Evolutionary conservation across 2,888 invertebrate species (phyloP), one percentile per base, ranked within the genome.

Genomic region (Euspilapteryx auroguttella): DNA sequence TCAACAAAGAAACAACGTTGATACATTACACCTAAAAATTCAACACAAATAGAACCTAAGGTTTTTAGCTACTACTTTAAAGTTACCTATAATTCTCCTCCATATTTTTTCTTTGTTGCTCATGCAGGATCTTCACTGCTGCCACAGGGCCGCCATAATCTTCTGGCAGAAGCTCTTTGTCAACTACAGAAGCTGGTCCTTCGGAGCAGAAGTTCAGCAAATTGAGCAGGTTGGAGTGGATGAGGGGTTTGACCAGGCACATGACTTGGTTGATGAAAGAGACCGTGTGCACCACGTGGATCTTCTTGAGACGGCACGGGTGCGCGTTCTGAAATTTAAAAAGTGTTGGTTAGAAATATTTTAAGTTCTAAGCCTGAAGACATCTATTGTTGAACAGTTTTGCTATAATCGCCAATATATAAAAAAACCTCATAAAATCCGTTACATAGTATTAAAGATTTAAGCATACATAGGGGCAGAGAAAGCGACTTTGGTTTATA

Each of bases 261-360:
- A 84, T 82, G 12, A 83, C 78, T 53, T 84, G 84, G 49, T 83
- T 82, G 41, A 85, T 81, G 62, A 83, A 84, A 25, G 80, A 79
- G 4, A 82, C 81, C 1, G 83, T 81, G 47, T 85, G 81, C 24
- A 85, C 73, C 1, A 85, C 78, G 50, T 84, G 83, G 41, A 85
- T 79, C 43, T 78, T 80, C 55, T 82, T 83, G 11, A 85, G 64
- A 31, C 83, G 78, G 27, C 79, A 81, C 1, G 85, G 84, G 47
- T 84, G 83, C 0, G 81, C 85, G 45, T 81, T 83, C 83, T 83
- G 58, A 12, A 71, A 63, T 6, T 17, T 17, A 6, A 8, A 17
- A 17, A 17, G n/a, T n/a, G n/a, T n/a, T n/a, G n/a, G n/a, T n/a
- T n/a, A n/a, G n/a, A n/a, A n/a, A n/a, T n/a, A n/a, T n/a, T n/a